Evolutionary conservation across 2,888 invertebrate species (phyloP).

Genomic region (Arrhopalites spinosus): DNA sequence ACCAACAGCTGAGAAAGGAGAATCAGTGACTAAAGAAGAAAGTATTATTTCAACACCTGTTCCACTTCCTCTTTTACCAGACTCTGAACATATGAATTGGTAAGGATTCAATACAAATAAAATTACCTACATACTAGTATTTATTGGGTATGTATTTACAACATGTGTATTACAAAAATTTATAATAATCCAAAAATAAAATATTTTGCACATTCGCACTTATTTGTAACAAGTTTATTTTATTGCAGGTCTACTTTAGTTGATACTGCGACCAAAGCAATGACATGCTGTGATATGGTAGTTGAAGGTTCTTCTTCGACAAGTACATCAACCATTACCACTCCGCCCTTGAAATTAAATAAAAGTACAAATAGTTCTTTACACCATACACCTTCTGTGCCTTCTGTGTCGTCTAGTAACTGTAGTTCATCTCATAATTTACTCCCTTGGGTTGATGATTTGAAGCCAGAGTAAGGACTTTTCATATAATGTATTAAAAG

Average conservation of each 20-base stretch:
- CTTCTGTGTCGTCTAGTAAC: slow-evolving; percentile 17
- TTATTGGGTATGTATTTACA: too few relatives aligned
- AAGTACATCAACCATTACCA: not conserved
- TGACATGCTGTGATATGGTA: slow-evolving; percentile 39
- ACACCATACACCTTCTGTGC: slow-evolving; percentile 1
- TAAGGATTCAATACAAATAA: too few relatives aligned
- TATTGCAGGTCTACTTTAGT: slow-evolving; percentile 67
- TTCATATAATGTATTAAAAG: not conserved
- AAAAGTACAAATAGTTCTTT: slow-evolving; percentile 37
- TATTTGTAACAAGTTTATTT: too few relatives aligned
- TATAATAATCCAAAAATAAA: too few relatives aligned
- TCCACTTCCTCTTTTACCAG: slow-evolving; percentile 66
- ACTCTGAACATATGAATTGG: slow-evolving; percentile 73
- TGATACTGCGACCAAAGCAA: slow-evolving; percentile 75
- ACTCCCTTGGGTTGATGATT: slow-evolving; percentile 39
- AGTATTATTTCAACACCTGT: not conserved
- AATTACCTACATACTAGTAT: too few relatives aligned
- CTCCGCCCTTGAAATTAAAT: slow-evolving; percentile 36
- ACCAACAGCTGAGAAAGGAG: slow-evolving; percentile 9
- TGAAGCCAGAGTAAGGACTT: slow-evolving; percentile 37
- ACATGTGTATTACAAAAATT: too few relatives aligned
- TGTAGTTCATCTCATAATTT: slow-evolving; percentile 35
- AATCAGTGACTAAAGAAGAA: not conserved
- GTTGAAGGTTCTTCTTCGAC: not conserved
- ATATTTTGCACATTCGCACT: too few relatives aligned